phyloP scores from a whole-genome alignment of 2,113 vertebrate species.

The Callaeas wilsoni region DNA sequence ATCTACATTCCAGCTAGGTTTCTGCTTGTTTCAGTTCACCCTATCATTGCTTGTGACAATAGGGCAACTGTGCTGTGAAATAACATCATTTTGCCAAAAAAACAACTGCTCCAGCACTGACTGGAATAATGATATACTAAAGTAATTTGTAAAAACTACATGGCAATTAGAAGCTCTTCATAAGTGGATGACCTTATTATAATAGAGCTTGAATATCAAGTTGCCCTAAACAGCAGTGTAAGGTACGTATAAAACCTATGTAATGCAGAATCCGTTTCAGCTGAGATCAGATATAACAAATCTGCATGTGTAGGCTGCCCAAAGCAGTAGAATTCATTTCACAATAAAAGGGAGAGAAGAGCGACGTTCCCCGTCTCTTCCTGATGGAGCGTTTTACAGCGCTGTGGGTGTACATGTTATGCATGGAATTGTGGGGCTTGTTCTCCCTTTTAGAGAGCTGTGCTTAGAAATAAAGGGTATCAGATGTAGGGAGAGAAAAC shows the following conservation, averaged over 20 bases:
- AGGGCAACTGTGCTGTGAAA: background rate
- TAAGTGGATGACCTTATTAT: background rate
- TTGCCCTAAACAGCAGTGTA: background rate
- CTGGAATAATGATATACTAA: background rate
- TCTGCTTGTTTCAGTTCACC: background rate
- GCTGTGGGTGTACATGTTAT: background rate
- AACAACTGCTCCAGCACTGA: background rate
- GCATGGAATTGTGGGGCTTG: background rate
- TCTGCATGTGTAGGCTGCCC: background rate
- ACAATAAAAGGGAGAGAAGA: background rate
- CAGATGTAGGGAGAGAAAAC: background rate
- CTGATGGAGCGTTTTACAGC: constrained; percentile 12
- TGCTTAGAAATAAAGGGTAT: background rate
- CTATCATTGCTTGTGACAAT: background rate
- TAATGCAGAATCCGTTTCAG: background rate
- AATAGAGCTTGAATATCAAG: background rate
- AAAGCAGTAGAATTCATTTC: background rate
- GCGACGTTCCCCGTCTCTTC: background rate
- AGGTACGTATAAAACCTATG: background rate
- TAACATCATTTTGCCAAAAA: background rate
- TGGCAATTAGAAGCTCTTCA: background rate
- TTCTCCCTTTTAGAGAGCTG: background rate
- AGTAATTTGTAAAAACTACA: background rate
- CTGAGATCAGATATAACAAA: background rate
- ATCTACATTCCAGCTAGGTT: background rate